Evolutionary conservation across 1,140 invertebrate genomes (phyloP).

Genomic region (Bombus confusus): DNA sequence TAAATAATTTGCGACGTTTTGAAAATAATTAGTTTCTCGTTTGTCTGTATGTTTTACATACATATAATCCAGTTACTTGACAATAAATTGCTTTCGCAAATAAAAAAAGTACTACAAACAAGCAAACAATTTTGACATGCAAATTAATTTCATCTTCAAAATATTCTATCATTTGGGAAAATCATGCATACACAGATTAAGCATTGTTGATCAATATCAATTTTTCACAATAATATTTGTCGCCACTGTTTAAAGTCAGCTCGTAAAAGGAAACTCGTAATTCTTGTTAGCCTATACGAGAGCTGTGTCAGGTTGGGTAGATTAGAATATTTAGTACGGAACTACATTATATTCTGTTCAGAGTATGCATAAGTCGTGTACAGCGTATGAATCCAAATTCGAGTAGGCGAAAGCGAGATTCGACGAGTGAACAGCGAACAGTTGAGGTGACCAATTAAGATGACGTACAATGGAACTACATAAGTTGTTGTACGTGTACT

Average conservation of each 20-base stretch:
- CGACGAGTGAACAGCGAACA: background rate
- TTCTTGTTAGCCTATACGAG: background rate
- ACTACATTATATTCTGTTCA: background rate
- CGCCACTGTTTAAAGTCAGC: background rate
- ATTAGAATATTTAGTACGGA: conserved; percentile 19
- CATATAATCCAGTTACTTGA: too few species aligned
- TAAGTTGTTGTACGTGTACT: background rate
- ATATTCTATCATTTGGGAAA: background rate
- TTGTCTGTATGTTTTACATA: too few species aligned
- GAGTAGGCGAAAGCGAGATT: conserved; percentile 6
- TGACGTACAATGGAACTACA: background rate
- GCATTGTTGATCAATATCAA: background rate
- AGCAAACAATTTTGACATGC: background rate
- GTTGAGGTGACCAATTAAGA: conserved; percentile 27
- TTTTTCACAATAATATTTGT: background rate
- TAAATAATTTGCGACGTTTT: too few species aligned
- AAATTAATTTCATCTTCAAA: background rate
- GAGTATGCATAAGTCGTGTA: background rate
- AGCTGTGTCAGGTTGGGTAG: background rate
- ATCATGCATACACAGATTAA: background rate
- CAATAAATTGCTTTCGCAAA: too few species aligned
- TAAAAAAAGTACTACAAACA: background rate
- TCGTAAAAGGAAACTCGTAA: background rate
- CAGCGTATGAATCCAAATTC: conserved; percentile 21
- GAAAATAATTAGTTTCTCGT: too few species aligned